These are phyloP conservation scores for Neoarius graeffei DNA, from an alignment of 2,113 vertebrate species.

Conservation along the genomic window DNA sequence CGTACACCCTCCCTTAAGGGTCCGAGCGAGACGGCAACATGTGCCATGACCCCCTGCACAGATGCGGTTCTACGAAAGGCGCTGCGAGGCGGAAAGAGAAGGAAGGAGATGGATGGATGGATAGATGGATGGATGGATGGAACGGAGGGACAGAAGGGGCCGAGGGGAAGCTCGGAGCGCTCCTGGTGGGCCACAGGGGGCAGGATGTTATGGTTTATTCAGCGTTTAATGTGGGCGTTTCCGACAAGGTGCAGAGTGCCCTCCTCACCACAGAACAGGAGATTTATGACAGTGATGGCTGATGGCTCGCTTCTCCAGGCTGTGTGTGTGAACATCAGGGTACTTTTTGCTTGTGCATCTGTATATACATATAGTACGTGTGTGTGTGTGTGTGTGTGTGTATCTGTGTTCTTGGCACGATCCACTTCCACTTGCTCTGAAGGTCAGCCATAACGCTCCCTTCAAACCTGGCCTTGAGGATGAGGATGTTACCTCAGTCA, in stretches of 20 bases:
- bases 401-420: slow-evolving; percentile 16
- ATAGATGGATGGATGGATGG: slow-evolving; percentile 37
- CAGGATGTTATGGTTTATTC: slow-evolving; percentile 89
- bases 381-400: slow-evolving; percentile 23
- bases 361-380: neutral
- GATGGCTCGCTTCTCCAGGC: slow-evolving; percentile 76
- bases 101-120: slow-evolving; percentile 41
- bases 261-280: slow-evolving; percentile 75
- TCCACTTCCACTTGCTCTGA: slow-evolving; percentile 31
- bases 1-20: slow-evolving; percentile 61
- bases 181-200: slow-evolving; percentile 68
- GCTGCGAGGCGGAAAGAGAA: slow-evolving; percentile 27
- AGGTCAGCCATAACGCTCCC: slow-evolving; percentile 8
- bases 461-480: slow-evolving; percentile 54
- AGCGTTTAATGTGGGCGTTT: slow-evolving; percentile 76
- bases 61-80: slow-evolving; percentile 47
- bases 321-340: slow-evolving; percentile 26
- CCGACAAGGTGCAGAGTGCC: slow-evolving; percentile 83
- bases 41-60: slow-evolving; percentile 55
- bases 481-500: slow-evolving; percentile 45
- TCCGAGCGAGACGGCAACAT: slow-evolving; percentile 33
- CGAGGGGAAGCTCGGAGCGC: slow-evolving; percentile 24
- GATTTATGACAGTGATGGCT: slow-evolving; percentile 80
- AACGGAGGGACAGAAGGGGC: slow-evolving; percentile 41
- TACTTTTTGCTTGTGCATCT: slow-evolving; percentile 13